A percentile compares a stretch with the other conserved stretches of the same genome.
phyloP scores from a whole-genome alignment of 1,140 invertebrate genomes.

The Drosophila truncata region DNA sequence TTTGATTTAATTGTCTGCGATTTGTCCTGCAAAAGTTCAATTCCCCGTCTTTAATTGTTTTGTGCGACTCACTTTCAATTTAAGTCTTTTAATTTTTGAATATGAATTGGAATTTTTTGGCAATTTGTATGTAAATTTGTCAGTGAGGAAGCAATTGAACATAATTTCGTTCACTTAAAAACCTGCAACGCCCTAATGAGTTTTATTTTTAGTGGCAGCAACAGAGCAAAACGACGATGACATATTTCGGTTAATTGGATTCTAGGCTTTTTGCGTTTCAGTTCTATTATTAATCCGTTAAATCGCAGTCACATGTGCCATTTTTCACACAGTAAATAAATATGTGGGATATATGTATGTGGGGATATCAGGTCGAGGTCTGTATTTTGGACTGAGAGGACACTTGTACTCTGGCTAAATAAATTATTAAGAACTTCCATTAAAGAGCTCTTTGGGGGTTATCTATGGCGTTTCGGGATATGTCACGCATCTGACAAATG shows the following conservation, averaged over 20 bases:
- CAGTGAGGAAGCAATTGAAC: conserved; percentile 40
- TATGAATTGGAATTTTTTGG: conserved; percentile 34
- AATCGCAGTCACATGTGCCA: conserved; percentile 71
- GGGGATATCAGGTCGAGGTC: conserved; percentile 11
- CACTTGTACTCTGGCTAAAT: neutral
- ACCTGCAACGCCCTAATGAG: conserved; percentile 52
- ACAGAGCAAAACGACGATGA: conserved; percentile 32
- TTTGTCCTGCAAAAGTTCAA: conserved; percentile 42
- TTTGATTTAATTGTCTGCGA: conserved; percentile 51
- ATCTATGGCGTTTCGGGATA: conserved; percentile 13
- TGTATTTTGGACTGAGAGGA: conserved; percentile 38
- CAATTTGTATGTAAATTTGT: conserved; percentile 48
- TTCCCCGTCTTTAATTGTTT: conserved; percentile 63
- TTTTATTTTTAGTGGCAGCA: conserved; percentile 60
- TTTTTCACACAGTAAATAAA: conserved; percentile 59
- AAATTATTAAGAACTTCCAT: conserved; percentile 11
- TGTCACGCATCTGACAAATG: conserved; percentile 2
- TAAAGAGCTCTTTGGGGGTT: conserved; percentile 3
- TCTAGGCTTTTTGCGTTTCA: conserved; percentile 35
- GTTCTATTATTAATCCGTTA: conserved; percentile 73
- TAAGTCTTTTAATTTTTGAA: conserved; percentile 50
- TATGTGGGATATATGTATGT: conserved; percentile 18
- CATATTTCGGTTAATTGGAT: conserved; percentile 47
- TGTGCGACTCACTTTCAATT: conserved; percentile 67
- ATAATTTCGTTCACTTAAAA: conserved; percentile 54